Conservation (phyloP, 30 jellyfish, hydroid and myxozoan species). For the Euphysa ruthae region DNA sequence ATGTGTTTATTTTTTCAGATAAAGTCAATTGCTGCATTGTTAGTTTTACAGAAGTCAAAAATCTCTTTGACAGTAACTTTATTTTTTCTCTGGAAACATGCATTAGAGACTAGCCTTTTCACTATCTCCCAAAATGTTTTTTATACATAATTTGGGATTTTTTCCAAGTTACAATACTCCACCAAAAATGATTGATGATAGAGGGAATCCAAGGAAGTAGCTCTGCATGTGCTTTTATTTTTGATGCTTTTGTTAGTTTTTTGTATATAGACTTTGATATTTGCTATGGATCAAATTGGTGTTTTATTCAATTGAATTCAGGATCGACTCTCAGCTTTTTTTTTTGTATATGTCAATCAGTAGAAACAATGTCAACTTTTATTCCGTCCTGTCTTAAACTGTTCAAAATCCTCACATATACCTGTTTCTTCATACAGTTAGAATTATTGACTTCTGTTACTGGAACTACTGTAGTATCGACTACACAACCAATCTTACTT, state of each 20-base stretch:
- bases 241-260: neutral
- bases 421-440: neutral
- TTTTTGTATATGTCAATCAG: neutral
- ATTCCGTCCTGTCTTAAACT: too few species aligned
- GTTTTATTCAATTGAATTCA: neutral
- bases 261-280: neutral
- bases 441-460: neutral
- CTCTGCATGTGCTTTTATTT: neutral
- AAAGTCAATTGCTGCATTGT: too few species aligned
- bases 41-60: too few species aligned
- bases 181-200: neutral
- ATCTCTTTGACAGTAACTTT: too few species aligned
- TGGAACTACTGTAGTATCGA: neutral
- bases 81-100: too few species aligned
- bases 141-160: neutral
- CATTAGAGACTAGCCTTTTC: too few species aligned
- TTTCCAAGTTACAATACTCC: neutral
- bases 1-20: too few species aligned
- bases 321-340: neutral
- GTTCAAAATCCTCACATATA: too few species aligned
- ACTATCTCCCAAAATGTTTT: neutral
- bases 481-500: too few species aligned
- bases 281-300: constrained; percentile 1
- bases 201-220: neutral
- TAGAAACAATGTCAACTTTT: neutral